Conservation (phyloP, 2,113 vertebrate species). For the Paraplagusia blochii region DNA sequence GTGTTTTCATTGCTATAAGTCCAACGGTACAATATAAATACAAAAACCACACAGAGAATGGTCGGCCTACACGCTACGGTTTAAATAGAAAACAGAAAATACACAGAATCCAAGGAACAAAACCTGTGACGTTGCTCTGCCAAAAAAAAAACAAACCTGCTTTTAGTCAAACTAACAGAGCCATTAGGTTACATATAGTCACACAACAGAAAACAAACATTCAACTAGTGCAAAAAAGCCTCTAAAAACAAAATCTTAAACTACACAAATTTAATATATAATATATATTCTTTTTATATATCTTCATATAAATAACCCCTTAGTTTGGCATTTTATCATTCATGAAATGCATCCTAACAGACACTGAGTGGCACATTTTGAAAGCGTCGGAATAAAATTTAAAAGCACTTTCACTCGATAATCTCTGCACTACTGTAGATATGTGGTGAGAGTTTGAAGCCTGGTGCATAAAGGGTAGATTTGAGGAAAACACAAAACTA, state of each 20-base stretch:
- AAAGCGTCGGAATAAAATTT: constrained; percentile 71
- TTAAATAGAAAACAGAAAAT: constrained; percentile 71
- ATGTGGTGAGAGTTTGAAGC: constrained; percentile 68
- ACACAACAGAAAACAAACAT: constrained; percentile 78
- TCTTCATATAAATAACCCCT: constrained; percentile 80
- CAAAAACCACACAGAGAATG: constrained; percentile 78
- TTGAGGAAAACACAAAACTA: constrained; percentile 35
- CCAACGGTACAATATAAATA: constrained; percentile 82
- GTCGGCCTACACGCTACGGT: constrained; percentile 73
- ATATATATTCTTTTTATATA: constrained; percentile 72
- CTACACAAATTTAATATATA: constrained; percentile 77
- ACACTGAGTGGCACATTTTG: constrained; percentile 78
- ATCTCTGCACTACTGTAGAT: constrained; percentile 73
- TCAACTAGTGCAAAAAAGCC: constrained; percentile 80
- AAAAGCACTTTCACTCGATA: constrained; percentile 76
- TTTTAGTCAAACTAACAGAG: constrained; percentile 72
- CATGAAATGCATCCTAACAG: constrained; percentile 77
- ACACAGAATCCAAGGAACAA: constrained; percentile 65
- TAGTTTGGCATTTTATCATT: constrained; percentile 81
- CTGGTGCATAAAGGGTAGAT: constrained; percentile 44
- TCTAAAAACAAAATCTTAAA: constrained; percentile 77
- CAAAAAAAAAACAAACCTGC: constrained; percentile 80
- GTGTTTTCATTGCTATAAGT: constrained; percentile 79
- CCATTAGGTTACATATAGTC: constrained; percentile 68
- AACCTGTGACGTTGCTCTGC: constrained; percentile 70